Base-by-base conservation (phyloP, 1,140 invertebrate species). In the Diabrotica undecimpunctata region DNA sequence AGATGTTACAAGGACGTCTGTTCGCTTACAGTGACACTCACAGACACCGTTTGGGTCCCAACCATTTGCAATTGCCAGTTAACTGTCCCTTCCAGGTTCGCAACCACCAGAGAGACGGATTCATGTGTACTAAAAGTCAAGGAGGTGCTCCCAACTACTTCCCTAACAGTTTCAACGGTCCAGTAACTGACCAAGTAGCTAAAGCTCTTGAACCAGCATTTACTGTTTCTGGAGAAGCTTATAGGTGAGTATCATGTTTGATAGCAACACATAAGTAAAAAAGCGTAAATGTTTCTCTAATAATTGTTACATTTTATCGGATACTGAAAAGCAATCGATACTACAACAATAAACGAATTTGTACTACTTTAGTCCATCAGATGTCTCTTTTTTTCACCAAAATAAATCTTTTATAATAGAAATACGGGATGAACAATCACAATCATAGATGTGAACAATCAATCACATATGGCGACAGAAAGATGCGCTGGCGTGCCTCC, bases 11-110 rank as follows among this genome's bases (percentile, higher is more conserved):
- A 84, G 83, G 94, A 41, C 87, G 95, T 61, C 80, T 96, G 0
- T 96, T 95, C 74, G 85, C 92, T 13, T 97, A 97, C 72, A 85
- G 84, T 0, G 95, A 97, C 76, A 92, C 95, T 0, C 94, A 96
- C 66, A 84, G 92, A 58, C 88, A 97, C 79, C 86, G 95, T 13
- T 80, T 97, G 39, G 95, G 95, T n/a, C 79, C 89, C 0, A 97
- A 97, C 79, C 93, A 91, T 79, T 81, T 88, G 37, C 92, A 96
- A 76, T 81, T 97, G 39, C 90, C 95, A 10, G 91, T 97, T 12
- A 97, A 97, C 74, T 94, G 92, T 78, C 88, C 95, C 8, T 92
- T 86, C 70, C 81, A 81, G 64, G 82, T 83, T 70, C 69, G 69
- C 35, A 94, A 94, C 77, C 94, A 91, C 71, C 90, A 94, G 76